Conservation (phyloP, 2,888 invertebrate genomes). For the Xestia rhomboidea region DNA sequence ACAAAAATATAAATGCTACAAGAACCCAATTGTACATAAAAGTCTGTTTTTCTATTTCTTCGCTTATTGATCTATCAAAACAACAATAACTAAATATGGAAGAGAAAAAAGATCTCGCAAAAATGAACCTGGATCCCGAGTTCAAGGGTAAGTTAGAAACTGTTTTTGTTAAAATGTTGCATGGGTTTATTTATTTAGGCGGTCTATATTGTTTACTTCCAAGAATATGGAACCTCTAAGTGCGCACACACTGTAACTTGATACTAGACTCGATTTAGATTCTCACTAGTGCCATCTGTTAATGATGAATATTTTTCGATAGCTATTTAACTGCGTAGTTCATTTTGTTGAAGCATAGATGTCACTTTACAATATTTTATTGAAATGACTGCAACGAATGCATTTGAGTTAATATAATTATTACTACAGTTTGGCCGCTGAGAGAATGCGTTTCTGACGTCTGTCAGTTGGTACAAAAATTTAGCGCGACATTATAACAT, state of each 20-base stretch:
- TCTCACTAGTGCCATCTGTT: conserved; percentile 15
- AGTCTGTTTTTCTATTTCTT: neutral
- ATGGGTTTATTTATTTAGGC: neutral
- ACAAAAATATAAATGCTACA: neutral
- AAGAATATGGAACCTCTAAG: neutral
- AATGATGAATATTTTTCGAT: neutral
- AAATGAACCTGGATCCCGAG: neutral
- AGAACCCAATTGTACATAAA: neutral
- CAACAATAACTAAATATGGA: neutral
- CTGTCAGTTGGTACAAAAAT: too few relatives aligned
- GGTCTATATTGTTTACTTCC: neutral
- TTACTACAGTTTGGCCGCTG: too few relatives aligned
- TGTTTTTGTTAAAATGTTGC: neutral
- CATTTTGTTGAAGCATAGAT: neutral
- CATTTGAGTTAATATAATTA: neutral
- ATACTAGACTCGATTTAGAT: neutral
- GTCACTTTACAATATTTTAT: neutral
- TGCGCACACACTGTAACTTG: neutral
- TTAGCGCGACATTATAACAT: too few relatives aligned
- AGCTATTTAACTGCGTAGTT: neutral
- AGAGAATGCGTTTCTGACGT: too few relatives aligned
- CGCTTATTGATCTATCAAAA: neutral
- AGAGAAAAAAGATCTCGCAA: conserved; percentile 10
- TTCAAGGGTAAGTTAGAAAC: conserved; percentile 39
- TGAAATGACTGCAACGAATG: neutral